Evolutionary conservation across 1,140 invertebrate species (phyloP).

Genomic region (Pararge aegeria): DNA sequence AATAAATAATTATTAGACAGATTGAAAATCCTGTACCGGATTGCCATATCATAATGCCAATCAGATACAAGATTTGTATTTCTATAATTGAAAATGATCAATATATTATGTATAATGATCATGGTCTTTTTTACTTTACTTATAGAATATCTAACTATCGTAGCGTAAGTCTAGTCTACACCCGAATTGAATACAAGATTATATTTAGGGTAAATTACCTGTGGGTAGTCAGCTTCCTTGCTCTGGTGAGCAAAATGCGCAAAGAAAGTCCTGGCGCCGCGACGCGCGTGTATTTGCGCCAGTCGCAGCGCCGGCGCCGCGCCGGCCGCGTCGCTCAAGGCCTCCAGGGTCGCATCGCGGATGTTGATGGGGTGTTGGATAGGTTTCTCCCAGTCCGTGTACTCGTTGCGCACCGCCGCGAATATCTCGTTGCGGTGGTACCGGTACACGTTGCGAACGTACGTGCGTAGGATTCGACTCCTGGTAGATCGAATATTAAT

Average conservation of each 20-base stretch:
- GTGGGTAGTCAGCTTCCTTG: conserved; percentile 86
- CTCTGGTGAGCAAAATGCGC: conserved; percentile 92
- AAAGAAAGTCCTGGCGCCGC: conserved; percentile 86
- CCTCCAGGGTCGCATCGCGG: conserved; percentile 92
- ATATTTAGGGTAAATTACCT: conserved; percentile 70
- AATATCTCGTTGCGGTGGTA: conserved; percentile 96
- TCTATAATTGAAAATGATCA: too few relatives aligned
- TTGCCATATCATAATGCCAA: too few relatives aligned
- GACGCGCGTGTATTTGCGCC: conserved; percentile 85
- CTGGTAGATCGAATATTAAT: conserved; percentile 41
- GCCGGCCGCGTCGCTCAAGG: conserved; percentile 91
- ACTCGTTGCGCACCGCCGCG: conserved; percentile 94
- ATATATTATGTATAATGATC: too few relatives aligned
- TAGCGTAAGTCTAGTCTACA: too few relatives aligned
- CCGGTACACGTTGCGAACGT: conserved; percentile 91
- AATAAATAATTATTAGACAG: too few relatives aligned
- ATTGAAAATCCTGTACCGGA: too few relatives aligned
- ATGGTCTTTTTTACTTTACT: too few relatives aligned
- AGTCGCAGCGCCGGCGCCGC: conserved; percentile 86
- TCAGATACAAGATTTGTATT: too few relatives aligned
- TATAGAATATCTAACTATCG: too few relatives aligned
- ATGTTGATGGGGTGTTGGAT: conserved; percentile 90
- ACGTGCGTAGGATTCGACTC: conserved; percentile 88
- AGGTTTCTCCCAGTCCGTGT: conserved; percentile 94
- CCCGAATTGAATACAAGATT: neutral